These are phyloP conservation scores for Drosophila kanekoi DNA, from an alignment of 2,888 invertebrate genomes.

Conservation along the genomic window DNA sequence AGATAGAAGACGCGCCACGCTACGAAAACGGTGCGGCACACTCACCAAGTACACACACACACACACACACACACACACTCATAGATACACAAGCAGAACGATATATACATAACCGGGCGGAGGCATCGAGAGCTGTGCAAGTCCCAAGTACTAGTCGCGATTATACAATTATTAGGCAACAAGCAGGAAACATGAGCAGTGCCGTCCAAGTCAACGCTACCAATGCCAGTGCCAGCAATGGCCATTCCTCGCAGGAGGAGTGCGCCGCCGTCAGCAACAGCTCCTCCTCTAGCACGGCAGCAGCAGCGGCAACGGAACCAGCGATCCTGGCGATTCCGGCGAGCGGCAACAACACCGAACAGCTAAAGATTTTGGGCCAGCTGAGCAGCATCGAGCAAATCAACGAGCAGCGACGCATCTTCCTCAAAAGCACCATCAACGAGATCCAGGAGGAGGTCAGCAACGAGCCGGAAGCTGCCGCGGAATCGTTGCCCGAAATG, in stretches of 20 bases:
- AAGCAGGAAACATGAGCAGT: conserved; percentile 52
- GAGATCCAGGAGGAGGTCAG: conserved; percentile 50
- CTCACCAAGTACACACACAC: conserved; percentile 8
- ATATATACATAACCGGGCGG: conserved; percentile 38
- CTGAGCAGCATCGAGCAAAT: conserved; percentile 77
- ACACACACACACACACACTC: background rate
- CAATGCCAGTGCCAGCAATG: conserved; percentile 8
- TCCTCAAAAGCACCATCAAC: conserved; percentile 71
- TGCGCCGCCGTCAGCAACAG: background rate
- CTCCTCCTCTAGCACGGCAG: background rate
- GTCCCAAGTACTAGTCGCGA: conserved; percentile 50
- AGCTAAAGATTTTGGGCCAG: conserved; percentile 73
- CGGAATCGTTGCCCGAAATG: background rate
- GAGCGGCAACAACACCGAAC: conserved; percentile 14
- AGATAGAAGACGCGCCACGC: conserved; percentile 59
- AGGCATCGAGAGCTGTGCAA: conserved; percentile 30
- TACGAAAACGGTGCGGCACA: conserved; percentile 9
- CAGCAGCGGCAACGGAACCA: background rate
- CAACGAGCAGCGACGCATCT: conserved; percentile 77
- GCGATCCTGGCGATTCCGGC: background rate
- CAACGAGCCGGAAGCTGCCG: background rate
- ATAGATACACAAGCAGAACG: conserved; percentile 9
- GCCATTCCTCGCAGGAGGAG: background rate
- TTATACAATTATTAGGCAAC: conserved; percentile 57
- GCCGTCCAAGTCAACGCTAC: conserved; percentile 23